Conservation (phyloP, 2,888 invertebrate genomes). For the Lucinisca nassula region DNA sequence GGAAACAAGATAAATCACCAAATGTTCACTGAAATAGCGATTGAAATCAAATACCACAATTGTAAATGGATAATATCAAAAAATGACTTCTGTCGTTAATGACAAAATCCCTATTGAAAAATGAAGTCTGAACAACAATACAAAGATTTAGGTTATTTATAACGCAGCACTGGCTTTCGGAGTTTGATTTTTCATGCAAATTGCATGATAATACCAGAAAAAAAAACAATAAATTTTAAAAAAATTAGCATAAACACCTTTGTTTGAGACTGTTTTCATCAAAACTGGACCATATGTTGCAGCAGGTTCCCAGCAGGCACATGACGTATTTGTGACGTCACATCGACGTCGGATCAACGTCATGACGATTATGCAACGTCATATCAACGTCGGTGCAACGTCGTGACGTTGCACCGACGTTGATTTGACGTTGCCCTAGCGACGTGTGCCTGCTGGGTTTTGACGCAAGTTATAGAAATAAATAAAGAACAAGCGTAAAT, state of each 20-base stretch:
- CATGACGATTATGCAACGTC: too few species aligned
- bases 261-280: neutral
- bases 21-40: neutral
- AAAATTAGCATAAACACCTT: neutral
- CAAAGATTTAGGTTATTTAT: neutral
- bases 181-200: constrained; percentile 5
- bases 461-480: neutral
- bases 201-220: neutral
- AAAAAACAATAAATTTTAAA: neutral
- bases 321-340: too few species aligned
- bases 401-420: too few species aligned
- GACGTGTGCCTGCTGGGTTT: too few species aligned
- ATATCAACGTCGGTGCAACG: too few species aligned
- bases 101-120: neutral
- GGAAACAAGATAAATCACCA: neutral
- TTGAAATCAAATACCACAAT: constrained; percentile 6
- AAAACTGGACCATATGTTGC: neutral
- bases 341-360: too few species aligned
- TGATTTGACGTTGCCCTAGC: too few species aligned
- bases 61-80: neutral
- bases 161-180: neutral
- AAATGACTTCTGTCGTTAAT: neutral
- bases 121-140: neutral
- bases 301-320: too few species aligned
- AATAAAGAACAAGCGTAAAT: neutral